These are phyloP conservation scores for Idaea straminata DNA, from an alignment of 2,888 invertebrate species.

Conservation along the genomic window DNA sequence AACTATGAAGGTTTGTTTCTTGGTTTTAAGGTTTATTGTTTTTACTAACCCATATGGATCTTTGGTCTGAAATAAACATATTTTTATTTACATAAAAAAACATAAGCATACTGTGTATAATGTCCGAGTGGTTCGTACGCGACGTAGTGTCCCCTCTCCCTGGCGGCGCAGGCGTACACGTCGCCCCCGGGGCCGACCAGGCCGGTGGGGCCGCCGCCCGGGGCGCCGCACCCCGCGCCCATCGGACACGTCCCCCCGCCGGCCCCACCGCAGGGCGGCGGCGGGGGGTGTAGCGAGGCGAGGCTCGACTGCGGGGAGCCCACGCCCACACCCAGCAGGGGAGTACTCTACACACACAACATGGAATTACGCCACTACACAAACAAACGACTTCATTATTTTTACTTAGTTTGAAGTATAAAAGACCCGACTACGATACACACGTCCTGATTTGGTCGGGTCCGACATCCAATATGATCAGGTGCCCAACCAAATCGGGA, in stretches of 20 bases:
- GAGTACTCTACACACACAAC: constrained; percentile 56
- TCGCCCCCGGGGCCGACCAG: constrained; percentile 45
- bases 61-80: no score
- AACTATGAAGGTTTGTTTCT: no score
- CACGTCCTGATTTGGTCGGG: no score
- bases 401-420: no score
- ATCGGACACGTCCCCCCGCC: constrained; percentile 47
- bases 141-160: constrained; percentile 74
- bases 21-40: no score
- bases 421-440: no score
- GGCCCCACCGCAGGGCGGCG: constrained; percentile 52
- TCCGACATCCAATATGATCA: no score
- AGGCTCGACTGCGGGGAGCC: constrained; percentile 65
- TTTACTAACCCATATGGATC: no score
- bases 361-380: background rate
- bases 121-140: constrained; percentile 75
- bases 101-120: constrained; percentile 73
- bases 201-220: constrained; percentile 17
- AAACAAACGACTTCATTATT: no score
- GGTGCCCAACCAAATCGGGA: no score
- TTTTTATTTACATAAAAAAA: no score
- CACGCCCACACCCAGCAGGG: constrained; percentile 48
- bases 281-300: constrained; percentile 47
- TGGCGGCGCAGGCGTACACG: constrained; percentile 65
- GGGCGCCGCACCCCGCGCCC: constrained; percentile 48